Base-by-base conservation (phyloP, 2,113 vertebrate species). In the Saguinus imperator region DNA sequence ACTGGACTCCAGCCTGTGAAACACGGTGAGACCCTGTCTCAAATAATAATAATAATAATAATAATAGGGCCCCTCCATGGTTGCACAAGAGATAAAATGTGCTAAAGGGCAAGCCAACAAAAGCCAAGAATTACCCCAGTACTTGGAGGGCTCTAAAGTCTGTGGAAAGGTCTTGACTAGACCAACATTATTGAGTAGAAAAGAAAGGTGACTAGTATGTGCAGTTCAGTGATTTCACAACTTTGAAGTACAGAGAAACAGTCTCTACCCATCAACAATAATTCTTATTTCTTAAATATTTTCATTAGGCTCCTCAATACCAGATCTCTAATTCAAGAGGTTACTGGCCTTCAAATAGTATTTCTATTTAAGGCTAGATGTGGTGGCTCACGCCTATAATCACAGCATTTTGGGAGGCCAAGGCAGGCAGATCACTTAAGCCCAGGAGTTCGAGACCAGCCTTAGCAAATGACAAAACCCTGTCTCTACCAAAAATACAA, bases 201-300 rank as follows among this genome's bases (percentile, higher is more conserved):
- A 75, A 92, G 37, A 77, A 85, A 75, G 57, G 58, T 52, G 37
- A 89, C 32, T 35, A 52, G 35, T 0, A 23, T 29, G 18, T 57
- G 43, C 5, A 32, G 14, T 25, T 93, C 45, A 84, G 25, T 89
- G 89, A 80, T n/a, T 82, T 68, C 50, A 93, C 37, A 89, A 72
- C 6, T 85, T 29, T 32, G 64, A 85, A 70, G 27, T 66, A 57
- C 73, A 55, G 0, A 87, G 76, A 94, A 87, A 43, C 48, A 95
- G n/a, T 76, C 55, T 87, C 52, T 83, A 82, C 3, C 23, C 48
- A 94, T 75, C 50, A 79, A 64, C 5, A 89, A 55, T 18, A 96
- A 95, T 58, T 87, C 23, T 18, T 23, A 88, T n/a, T 89, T 92
- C 89, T 88, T 95, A 61, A 87, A 83, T 77, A 94, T 79, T 96